Percentiles rank a stretch among this genome's conserved stretches.
Conservation (phyloP, 2,113 vertebrate species). For the Brevimyrus niger region DNA sequence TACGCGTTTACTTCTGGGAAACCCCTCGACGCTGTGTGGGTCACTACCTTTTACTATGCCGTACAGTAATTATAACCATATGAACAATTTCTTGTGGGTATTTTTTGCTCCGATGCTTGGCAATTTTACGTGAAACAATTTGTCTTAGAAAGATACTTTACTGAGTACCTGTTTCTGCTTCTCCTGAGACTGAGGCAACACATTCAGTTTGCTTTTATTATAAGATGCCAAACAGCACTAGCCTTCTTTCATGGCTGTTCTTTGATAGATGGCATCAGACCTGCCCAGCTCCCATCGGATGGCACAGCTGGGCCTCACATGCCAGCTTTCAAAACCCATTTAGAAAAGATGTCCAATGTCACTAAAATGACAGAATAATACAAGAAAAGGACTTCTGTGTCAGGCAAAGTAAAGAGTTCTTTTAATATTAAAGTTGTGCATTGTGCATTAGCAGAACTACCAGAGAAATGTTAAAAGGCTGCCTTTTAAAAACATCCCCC, state of each 20-base stretch:
- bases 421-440: not conserved
- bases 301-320: not conserved
- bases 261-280: not conserved
- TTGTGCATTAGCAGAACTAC: not conserved
- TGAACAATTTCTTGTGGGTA: not conserved
- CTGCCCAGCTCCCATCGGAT: not conserved
- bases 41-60: not conserved
- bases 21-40: not conserved
- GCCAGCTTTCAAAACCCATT: not conserved
- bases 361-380: not conserved
- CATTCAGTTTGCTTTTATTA: not conserved
- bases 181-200: not conserved
- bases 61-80: not conserved
- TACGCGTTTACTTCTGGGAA: not conserved
- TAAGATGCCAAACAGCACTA: not conserved
- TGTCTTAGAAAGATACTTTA: not conserved
- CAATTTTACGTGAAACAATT: not conserved
- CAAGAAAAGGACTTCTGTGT: not conserved
- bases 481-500: not conserved
- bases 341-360: not conserved
- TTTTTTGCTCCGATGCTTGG: not conserved
- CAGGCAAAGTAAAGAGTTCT: not conserved
- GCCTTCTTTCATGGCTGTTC: not conserved
- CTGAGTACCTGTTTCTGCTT: not conserved
- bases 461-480: conserved; percentile 13